A percentile compares a stretch with the other conserved stretches of the same genome.
phyloP scores from a whole-genome alignment of 2,113 vertebrate species.

The Harpagus bidentatus region DNA sequence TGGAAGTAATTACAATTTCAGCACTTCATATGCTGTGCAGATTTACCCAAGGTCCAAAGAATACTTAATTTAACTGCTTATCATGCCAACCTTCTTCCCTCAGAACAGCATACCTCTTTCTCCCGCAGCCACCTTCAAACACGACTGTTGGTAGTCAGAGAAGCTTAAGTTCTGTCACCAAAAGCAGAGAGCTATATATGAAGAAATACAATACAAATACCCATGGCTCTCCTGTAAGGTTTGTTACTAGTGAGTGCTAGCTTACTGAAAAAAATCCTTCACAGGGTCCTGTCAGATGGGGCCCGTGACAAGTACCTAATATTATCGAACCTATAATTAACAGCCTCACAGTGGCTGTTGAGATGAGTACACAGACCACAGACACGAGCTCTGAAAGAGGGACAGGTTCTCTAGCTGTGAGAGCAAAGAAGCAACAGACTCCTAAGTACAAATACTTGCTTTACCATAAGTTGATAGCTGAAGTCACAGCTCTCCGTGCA shows the following conservation, averaged over 20 bases:
- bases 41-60: background rate
- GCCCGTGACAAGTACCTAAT: background rate
- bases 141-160: background rate
- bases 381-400: background rate
- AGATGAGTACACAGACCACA: background rate
- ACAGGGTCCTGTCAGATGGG: background rate
- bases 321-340: background rate
- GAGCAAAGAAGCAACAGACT: background rate
- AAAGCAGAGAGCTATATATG: background rate
- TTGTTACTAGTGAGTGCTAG: background rate
- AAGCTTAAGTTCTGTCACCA: background rate
- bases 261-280: background rate
- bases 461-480: background rate
- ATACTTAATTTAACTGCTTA: background rate
- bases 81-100: background rate
- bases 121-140: background rate
- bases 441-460: background rate
- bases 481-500: background rate
- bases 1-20: slow-evolving; percentile 37
- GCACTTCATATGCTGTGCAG: background rate
- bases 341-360: background rate
- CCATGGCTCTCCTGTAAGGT: background rate
- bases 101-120: background rate
- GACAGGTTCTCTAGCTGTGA: background rate
- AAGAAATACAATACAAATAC: background rate